These are phyloP conservation scores for Chaunax sp. DNA, from an alignment of 2,797 vertebrate genomes.

Conservation along the genomic window DNA sequence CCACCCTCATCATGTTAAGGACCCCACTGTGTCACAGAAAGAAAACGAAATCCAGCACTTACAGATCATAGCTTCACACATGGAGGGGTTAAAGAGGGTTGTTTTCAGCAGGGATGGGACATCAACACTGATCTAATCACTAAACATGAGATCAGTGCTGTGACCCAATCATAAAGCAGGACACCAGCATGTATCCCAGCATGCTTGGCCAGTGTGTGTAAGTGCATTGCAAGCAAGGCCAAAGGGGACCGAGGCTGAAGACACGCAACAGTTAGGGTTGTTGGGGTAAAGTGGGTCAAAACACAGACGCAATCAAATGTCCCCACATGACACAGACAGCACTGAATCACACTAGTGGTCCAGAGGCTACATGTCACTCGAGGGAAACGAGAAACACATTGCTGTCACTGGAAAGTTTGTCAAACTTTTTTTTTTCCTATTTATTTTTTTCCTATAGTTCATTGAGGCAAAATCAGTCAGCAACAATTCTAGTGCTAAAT, in stretches of 20 bases:
- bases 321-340: conserved; percentile 19
- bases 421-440: no score
- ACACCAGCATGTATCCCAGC: conserved; percentile 59
- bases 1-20: conserved; percentile 16
- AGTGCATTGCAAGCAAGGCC: conserved; percentile 36
- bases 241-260: conserved; percentile 36
- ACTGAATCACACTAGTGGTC: neutral
- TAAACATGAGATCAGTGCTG: conserved; percentile 64
- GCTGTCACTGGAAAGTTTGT: no score
- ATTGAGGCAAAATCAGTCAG: no score
- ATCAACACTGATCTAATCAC: conserved; percentile 64
- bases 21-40: conserved; percentile 1
- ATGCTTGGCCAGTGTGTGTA: conserved; percentile 34
- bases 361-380: conserved; percentile 1
- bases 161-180: conserved; percentile 71
- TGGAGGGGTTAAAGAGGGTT: conserved; percentile 54
- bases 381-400: no score
- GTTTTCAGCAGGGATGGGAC: conserved; percentile 43
- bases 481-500: no score
- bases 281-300: conserved; percentile 66
- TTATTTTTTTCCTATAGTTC: no score
- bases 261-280: conserved; percentile 48
- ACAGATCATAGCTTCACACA: conserved; percentile 36
- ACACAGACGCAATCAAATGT: conserved; percentile 29
- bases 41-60: neutral